Percentiles rank a stretch among this genome's conserved stretches.
phyloP scores from a whole-genome alignment of 2,797 vertebrate genomes.

The Choloepus didactylus region DNA sequence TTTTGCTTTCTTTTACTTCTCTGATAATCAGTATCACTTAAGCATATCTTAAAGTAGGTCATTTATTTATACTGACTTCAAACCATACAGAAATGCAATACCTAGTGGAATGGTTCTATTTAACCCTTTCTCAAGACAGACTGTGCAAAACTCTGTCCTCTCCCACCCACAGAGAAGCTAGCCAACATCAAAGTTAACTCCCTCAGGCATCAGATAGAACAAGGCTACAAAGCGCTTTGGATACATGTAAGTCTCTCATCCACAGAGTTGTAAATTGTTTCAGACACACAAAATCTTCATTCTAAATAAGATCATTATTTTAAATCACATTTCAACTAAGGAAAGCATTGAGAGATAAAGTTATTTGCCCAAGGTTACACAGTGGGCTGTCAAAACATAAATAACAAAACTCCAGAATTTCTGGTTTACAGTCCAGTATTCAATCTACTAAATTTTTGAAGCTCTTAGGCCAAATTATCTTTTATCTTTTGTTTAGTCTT shows the following conservation, averaged over 20 bases:
- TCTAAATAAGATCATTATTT: background rate
- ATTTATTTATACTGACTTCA: background rate
- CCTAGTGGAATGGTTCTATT: background rate
- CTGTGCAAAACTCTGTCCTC: background rate
- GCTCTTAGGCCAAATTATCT: background rate
- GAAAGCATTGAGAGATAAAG: slow-evolving; percentile 11
- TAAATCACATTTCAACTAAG: background rate
- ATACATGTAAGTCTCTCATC: background rate
- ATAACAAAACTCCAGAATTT: background rate
- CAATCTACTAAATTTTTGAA: background rate
- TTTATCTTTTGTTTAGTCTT: background rate
- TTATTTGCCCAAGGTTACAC: background rate
- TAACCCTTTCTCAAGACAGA: background rate
- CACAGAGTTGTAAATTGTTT: background rate
- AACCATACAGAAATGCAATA: background rate
- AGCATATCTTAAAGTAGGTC: background rate
- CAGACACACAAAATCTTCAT: background rate
- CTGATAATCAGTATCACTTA: background rate
- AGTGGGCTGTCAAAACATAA: background rate
- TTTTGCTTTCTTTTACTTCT: background rate
- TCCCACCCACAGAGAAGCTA: background rate
- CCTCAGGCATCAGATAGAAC: background rate
- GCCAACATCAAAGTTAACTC: background rate
- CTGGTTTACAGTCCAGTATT: background rate
- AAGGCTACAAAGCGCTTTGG: background rate